Base-by-base conservation (phyloP, 2,888 invertebrate genomes). In the Leucophenga montana region DNA sequence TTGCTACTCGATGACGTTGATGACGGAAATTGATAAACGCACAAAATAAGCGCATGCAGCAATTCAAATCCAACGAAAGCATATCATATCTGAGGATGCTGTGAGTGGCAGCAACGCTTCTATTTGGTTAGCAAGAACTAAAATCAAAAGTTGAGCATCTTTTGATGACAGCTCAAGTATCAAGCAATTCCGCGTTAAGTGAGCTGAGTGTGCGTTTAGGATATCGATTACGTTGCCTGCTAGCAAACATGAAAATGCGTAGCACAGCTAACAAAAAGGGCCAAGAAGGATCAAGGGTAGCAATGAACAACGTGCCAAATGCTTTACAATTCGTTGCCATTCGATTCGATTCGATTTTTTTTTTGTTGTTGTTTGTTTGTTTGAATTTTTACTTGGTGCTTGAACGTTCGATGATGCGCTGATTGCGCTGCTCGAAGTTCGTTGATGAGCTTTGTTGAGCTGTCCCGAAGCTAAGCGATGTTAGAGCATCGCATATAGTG, bases 141-240 rank as follows among this genome's bases (percentile, higher is more conserved):
- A 82, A 81, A 84, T 84, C 84, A 84, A 83, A 82, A 84, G 79
- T 78, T 84, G 83, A 84, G 82, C 81, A 81, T 83, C 84, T 82
- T 84, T 83, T 80, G 84, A 84, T 82, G 82, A 83, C 84, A 83
- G 82, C 81, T 82, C 78, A 75, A 84, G 83, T 78, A 71, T 75
- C 50, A 31, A 39, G 39, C 39, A 39, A 39, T 39, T 39, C 39
- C 39, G 39, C 39, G 11, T 39, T 39, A 1, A 8, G 39, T 11
- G 39, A 27, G 27, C 27, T 27, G 27, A 27, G 27, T 27, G 48
- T 33, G 13, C 46, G 13, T 48, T 13, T 56, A 56, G 56, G 44
- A 53, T 27, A 16, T 61, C 61, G 69, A 69, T 56, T 67, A 59
- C 66, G 66, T 69, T 66, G 74, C 39, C 48, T 8, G 9, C 9